phyloP scores from a whole-genome alignment of 1,140 invertebrate genomes.

The Aplysia californica region DNA sequence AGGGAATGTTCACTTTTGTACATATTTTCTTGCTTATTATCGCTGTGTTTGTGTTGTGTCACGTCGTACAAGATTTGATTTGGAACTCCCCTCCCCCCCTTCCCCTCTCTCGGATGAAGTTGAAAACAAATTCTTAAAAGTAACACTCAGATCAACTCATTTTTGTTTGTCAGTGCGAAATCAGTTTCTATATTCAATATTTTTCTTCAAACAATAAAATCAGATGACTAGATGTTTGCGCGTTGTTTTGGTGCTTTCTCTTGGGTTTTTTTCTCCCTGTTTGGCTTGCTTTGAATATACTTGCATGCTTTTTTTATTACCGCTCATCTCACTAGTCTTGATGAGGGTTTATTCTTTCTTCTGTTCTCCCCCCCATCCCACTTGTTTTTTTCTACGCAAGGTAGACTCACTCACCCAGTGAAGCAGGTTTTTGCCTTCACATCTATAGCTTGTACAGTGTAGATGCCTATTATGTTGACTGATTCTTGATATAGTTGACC shows the following conservation, averaged over 20 bases:
- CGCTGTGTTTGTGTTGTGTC: background rate
- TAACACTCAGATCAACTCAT: background rate
- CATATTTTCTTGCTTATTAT: background rate
- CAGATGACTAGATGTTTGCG: background rate
- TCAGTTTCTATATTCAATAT: too few species aligned
- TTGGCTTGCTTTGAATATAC: conserved; percentile 7
- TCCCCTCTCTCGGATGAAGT: background rate
- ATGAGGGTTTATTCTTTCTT: too few species aligned
- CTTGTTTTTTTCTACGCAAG: too few species aligned
- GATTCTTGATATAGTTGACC: too few species aligned
- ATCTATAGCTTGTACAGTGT: too few species aligned
- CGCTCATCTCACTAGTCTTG: too few species aligned
- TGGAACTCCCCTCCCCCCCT: background rate
- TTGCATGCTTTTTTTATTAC: too few species aligned
- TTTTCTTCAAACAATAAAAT: background rate
- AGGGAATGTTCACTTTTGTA: too few species aligned
- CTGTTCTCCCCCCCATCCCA: too few species aligned
- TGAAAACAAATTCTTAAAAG: background rate
- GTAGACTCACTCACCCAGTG: too few species aligned
- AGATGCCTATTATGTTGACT: too few species aligned
- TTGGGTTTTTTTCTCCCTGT: background rate
- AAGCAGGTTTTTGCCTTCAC: too few species aligned
- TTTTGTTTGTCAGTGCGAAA: background rate
- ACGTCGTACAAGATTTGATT: background rate
- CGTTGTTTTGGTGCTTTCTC: background rate